phyloP scores from a whole-genome alignment of 2,797 vertebrate species.

The Neomorphus geoffroyi region DNA sequence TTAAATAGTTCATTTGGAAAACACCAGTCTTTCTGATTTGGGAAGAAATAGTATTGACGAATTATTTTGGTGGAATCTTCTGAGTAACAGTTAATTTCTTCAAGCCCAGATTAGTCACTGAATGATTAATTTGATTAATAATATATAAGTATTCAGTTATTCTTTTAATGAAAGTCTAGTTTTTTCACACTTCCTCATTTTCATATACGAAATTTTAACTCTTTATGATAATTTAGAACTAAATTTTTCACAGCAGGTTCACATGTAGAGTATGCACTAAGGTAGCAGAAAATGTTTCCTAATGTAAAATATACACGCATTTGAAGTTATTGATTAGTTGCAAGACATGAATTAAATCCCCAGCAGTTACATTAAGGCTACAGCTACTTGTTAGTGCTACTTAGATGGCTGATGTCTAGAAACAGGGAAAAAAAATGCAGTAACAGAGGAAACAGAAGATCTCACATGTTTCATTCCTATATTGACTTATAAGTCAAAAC shows the following conservation, averaged over 20 bases:
- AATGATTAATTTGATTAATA: neutral
- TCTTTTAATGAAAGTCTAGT: neutral
- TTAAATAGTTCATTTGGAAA: neutral
- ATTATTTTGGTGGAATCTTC: neutral
- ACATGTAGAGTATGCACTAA: neutral
- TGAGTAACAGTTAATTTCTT: neutral
- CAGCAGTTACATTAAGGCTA: neutral
- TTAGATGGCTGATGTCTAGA: neutral
- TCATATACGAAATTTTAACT: conserved; percentile 1
- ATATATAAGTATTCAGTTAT: neutral
- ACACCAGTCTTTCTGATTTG: neutral
- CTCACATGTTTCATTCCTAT: neutral
- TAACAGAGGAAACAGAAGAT: neutral
- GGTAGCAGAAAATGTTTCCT: neutral
- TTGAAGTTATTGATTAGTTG: neutral
- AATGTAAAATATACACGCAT: neutral
- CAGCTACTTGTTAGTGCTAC: neutral
- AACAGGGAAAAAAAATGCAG: accelerated
- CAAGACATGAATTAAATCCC: neutral
- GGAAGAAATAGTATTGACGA: neutral
- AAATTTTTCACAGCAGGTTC: conserved; percentile 20
- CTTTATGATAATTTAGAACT: neutral
- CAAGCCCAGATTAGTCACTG: neutral
- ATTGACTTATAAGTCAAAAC: neutral
- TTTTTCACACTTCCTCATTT: neutral